Evolutionary conservation across 2,797 vertebrate species (phyloP).

Genomic region (Salarias fasciatus): DNA sequence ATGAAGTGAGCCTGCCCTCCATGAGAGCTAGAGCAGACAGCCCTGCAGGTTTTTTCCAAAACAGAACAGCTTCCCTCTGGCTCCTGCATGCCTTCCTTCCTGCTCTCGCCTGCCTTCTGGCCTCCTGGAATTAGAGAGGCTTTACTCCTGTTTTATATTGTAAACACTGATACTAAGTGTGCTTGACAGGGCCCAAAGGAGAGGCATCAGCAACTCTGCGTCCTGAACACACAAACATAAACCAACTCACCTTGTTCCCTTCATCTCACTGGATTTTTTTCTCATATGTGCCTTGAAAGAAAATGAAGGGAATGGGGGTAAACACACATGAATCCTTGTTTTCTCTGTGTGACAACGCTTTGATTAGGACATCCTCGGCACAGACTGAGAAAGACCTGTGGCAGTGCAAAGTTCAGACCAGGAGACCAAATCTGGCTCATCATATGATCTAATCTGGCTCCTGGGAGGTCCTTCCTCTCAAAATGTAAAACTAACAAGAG

Average conservation of each 20-base stretch:
- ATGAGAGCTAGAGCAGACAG: constrained; percentile 30
- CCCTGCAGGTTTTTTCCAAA: constrained; percentile 22
- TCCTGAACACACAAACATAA: constrained; percentile 24
- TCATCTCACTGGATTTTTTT: too few species aligned
- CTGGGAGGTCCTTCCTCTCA: too few species aligned
- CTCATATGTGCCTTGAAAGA: too few species aligned
- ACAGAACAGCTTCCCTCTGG: constrained; percentile 20
- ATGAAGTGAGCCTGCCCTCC: constrained; percentile 58
- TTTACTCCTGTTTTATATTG: constrained; percentile 44
- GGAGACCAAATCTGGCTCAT: too few species aligned
- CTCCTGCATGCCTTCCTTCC: constrained; percentile 32
- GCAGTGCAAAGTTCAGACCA: constrained; percentile 5
- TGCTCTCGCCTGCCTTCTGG: constrained; percentile 26
- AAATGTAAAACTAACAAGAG: too few species aligned
- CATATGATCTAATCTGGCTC: too few species aligned
- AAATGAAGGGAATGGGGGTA: not conserved
- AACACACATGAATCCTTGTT: not conserved
- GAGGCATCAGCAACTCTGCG: constrained; percentile 66
- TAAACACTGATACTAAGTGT: constrained; percentile 61
- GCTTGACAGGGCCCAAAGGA: constrained; percentile 70
- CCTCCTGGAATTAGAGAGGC: constrained; percentile 40
- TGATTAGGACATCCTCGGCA: constrained; percentile 3
- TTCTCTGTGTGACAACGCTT: not conserved
- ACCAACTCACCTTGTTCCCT: too few species aligned
- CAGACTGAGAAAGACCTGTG: constrained; percentile 2